Conservation (phyloP, 2,888 invertebrate genomes). For the Odontomyia ornata region DNA sequence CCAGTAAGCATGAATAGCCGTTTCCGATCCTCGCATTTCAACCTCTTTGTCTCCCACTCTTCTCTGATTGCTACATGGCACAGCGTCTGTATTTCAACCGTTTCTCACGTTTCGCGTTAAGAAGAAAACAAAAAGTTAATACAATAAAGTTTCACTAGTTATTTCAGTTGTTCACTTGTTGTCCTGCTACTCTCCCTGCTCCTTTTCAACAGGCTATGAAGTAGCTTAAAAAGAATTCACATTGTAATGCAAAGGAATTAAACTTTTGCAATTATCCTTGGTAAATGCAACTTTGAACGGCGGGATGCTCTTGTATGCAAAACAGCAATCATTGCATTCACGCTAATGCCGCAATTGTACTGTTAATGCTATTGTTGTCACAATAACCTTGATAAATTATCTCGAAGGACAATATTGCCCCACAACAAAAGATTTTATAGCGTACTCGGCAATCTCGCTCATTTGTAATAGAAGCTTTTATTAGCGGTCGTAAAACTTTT, state of each 20-base stretch:
- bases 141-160: not conserved
- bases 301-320: not conserved
- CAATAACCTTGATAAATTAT: not conserved
- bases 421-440: not conserved
- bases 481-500: no score
- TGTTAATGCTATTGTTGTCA: not conserved
- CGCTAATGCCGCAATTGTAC: no score
- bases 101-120: slow-evolving; percentile 8
- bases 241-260: not conserved
- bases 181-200: not conserved
- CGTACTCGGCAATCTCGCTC: no score
- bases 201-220: no score
- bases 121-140: not conserved
- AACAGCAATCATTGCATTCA: not conserved
- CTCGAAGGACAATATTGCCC: not conserved
- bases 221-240: no score
- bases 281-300: slow-evolving; percentile 8
- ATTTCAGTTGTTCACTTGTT: slow-evolving; percentile 4
- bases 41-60: no score
- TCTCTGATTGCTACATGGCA: not conserved
- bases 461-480: no score
- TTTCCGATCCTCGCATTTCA: no score
- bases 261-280: slow-evolving; percentile 18
- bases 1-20: not conserved
- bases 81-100: not conserved